Evolutionary conservation across 37 sponge, comb jelly and placozoan species (phyloP), one percentile per base, ranked within the genome.

Genomic region (Cladorhizidae sp.): DNA sequence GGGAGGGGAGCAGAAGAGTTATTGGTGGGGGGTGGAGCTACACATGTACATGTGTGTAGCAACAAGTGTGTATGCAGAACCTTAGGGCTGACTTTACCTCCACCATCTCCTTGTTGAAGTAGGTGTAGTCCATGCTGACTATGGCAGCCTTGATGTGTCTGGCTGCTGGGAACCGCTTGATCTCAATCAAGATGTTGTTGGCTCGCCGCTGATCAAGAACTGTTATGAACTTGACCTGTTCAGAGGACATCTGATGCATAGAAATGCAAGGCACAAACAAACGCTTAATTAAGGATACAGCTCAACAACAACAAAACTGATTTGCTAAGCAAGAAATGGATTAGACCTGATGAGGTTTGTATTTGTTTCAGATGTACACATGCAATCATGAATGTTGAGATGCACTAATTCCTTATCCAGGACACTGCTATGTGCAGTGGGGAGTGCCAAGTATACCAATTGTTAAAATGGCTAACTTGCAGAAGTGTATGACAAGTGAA

Each of bases 141-240:
- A 96, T 91, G 61, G 94, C 94, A 45, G 92, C 31, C 87, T 93
- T 93, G 82, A 96, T 91, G 74, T 93, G 94, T 31, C 90, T 41
- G 41, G 88, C 84, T 6, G 90, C 81, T 20, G 97, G 97, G 3
- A 96, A 58, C 29, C 94, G 67, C 58, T 84, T 87, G 52, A 93
- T 85, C 76, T 83, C 89, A 67, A 96, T 93, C 54, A 80, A 84
- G 29, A 96, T 88, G 67, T 88, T 86, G 67, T 90, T 89, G 49
- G 92, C 85, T 64, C 93, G 84, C 57, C 85, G 74, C 73, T 94
- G 89, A 61, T 93, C 94, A 40, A 98, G 73, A 0, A 98, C 95
- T 35, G 84, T 84, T 57, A 95, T 62, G 20, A 57, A 70, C 70
- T 98, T 93, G 33, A 67, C 72, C 76, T 95, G 92, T 69, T 75